These are phyloP conservation scores for Oasisia sp. DNA, from an alignment of 2,888 invertebrate genomes.

Conservation along the genomic window DNA sequence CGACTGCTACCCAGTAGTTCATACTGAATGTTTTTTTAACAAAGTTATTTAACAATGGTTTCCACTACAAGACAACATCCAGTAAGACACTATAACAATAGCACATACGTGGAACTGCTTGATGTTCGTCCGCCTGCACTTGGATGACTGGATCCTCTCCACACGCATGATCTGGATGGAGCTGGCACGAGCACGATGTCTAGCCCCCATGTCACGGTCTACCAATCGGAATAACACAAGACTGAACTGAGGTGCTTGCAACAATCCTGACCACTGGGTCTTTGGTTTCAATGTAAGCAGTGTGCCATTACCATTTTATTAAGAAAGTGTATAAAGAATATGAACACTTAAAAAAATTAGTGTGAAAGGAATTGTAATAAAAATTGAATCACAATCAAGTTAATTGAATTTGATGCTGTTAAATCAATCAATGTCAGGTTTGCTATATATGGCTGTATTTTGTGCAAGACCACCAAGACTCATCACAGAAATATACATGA, in stretches of 20 bases:
- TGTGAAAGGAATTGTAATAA: too few relatives aligned
- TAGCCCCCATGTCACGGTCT: slow-evolving; percentile 96
- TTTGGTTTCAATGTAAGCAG: too few relatives aligned
- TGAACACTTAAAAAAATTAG: too few relatives aligned
- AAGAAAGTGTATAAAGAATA: too few relatives aligned
- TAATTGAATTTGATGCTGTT: too few relatives aligned
- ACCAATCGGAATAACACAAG: slow-evolving; percentile 20
- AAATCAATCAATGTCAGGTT: too few relatives aligned
- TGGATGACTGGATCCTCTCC: slow-evolving; percentile 86
- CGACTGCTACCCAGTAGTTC: too few relatives aligned
- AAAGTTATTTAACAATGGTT: background rate
- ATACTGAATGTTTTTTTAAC: too few relatives aligned
- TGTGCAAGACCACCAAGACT: too few relatives aligned
- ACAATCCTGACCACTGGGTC: slow-evolving; percentile 18
- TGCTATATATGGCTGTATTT: too few relatives aligned
- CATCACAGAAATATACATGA: background rate
- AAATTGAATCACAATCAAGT: too few relatives aligned
- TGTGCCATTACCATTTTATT: too few relatives aligned
- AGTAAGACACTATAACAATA: background rate
- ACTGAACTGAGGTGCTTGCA: background rate
- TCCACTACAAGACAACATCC: background rate
- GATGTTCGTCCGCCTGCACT: slow-evolving; percentile 92
- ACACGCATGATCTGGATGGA: slow-evolving; percentile 98
- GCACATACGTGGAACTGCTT: slow-evolving; percentile 92
- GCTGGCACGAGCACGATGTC: slow-evolving; percentile 97